Conservation (phyloP, 2,797 vertebrate genomes). For the Hydrophis major region DNA sequence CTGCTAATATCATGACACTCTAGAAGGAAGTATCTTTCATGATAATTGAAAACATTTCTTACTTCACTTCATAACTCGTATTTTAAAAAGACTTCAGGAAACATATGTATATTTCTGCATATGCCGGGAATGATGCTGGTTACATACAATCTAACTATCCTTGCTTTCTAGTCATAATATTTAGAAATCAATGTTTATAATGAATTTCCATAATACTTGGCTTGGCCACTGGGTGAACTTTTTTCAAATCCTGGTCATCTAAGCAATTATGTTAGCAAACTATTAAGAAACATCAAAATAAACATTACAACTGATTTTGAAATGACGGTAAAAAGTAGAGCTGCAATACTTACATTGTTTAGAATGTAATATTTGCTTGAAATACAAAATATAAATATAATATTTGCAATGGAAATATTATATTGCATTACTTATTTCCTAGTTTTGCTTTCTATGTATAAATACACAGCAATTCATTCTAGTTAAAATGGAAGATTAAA, state of each 20-base stretch:
- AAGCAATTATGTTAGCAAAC: neutral
- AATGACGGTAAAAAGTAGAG: neutral
- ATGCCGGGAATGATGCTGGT: constrained; percentile 1
- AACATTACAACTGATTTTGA: neutral
- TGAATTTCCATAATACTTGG: constrained; percentile 4
- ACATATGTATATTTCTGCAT: neutral
- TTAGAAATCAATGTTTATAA: constrained; percentile 18
- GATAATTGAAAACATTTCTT: neutral
- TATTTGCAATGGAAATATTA: neutral
- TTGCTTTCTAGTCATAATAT: constrained; percentile 22
- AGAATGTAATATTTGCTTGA: neutral
- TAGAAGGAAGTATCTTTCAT: constrained; percentile 11
- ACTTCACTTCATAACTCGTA: constrained; percentile 20
- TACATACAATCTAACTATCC: constrained; percentile 7
- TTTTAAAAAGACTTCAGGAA: constrained; percentile 13
- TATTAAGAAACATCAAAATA: neutral
- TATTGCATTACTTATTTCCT: neutral
- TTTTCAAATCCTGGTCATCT: neutral
- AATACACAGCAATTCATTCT: neutral
- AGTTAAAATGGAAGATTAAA: neutral
- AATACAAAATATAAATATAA: neutral
- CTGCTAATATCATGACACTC: neutral
- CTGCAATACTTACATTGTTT: neutral
- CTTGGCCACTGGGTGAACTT: constrained; percentile 6
- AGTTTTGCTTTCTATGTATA: neutral